Conservation (phyloP, 1,140 invertebrate genomes). For the Bradynema listronoti region DNA sequence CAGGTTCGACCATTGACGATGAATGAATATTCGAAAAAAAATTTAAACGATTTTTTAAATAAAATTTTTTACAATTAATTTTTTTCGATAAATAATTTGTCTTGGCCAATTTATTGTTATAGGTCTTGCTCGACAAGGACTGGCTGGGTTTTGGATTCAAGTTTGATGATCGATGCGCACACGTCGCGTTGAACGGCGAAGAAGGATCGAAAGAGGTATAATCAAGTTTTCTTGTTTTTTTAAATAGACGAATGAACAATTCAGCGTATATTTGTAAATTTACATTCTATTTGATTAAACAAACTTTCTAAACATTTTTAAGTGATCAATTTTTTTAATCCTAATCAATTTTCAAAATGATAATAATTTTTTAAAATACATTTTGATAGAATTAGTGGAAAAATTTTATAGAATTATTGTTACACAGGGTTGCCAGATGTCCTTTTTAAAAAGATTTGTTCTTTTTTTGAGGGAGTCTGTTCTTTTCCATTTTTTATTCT, state of each 20-base stretch:
- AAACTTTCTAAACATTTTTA: constrained; percentile 3
- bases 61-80: background rate
- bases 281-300: constrained; percentile 3
- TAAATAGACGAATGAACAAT: too few relatives aligned
- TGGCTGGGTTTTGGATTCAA: constrained; percentile 94
- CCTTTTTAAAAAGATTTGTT: too few relatives aligned
- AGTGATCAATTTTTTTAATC: background rate
- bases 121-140: constrained; percentile 78
- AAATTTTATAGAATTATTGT: too few relatives aligned
- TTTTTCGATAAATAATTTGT: constrained; percentile 1
- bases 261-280: too few relatives aligned
- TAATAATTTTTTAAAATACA: too few relatives aligned
- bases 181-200: constrained; percentile 69
- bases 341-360: too few relatives aligned
- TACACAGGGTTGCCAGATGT: too few relatives aligned
- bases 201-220: constrained; percentile 35
- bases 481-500: too few relatives aligned
- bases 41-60: background rate
- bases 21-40: background rate
- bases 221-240: background rate
- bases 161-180: constrained; percentile 81
- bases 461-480: too few relatives aligned
- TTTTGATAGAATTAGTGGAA: too few relatives aligned
- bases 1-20: constrained; percentile 14
- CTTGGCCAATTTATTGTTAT: constrained; percentile 6